These are phyloP conservation scores for Echinarachnius parma DNA, from an alignment of 53 echinoderm and acorn worm genomes.

Conservation along the genomic window DNA sequence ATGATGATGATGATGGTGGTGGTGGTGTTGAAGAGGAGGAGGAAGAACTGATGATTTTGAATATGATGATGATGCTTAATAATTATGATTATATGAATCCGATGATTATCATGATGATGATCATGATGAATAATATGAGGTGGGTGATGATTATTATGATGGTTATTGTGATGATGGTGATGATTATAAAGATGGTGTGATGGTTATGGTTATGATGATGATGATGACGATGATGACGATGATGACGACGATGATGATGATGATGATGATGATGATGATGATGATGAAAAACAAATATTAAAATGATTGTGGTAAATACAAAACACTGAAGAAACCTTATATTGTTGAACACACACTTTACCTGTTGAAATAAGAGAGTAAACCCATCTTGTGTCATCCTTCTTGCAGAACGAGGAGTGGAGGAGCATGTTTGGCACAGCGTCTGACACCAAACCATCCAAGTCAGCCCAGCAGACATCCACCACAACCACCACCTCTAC, in stretches of 20 bases:
- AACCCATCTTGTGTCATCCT: no score
- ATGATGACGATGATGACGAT: constrained; percentile 10
- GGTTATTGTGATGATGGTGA: constrained; percentile 1
- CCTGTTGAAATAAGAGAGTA: no score
- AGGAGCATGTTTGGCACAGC: constrained; percentile 86
- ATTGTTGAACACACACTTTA: no score
- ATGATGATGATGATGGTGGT: no score
- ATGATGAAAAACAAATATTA: no score
- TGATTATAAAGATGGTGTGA: constrained; percentile 22
- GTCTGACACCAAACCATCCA: constrained; percentile 40
- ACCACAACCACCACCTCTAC: constrained; percentile 23
- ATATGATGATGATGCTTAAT: not conserved
- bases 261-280: constrained; percentile 17
- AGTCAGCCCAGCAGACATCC: constrained; percentile 43
- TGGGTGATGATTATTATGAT: no score
- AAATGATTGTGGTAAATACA: no score
- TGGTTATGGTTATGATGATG: constrained; percentile 30
- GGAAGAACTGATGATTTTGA: no score
- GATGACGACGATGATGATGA: constrained; percentile 3
- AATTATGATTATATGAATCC: no score
- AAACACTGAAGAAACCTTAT: no score
- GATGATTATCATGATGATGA: no score
- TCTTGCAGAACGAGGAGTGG: constrained; percentile 90
- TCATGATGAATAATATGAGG: not conserved
- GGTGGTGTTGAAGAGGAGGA: no score